These are phyloP conservation scores for Phyllotis vaccarum DNA, from an alignment of 2,797 vertebrate genomes.

Conservation along the genomic window DNA sequence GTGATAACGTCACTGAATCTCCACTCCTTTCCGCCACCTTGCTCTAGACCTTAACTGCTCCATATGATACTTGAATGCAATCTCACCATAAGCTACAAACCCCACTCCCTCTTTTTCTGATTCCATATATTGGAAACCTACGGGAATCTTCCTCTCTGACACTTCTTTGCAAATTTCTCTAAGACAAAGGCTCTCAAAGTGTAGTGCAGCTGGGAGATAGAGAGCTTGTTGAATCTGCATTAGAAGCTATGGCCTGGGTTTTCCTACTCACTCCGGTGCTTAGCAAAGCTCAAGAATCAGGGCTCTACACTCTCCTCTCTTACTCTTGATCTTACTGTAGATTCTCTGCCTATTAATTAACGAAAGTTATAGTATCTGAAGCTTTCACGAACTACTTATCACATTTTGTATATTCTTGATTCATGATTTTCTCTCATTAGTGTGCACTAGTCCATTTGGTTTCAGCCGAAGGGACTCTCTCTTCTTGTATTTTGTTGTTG, in stretches of 20 bases:
- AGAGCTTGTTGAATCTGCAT: neutral
- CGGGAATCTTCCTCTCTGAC: neutral
- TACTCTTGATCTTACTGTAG: neutral
- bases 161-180: neutral
- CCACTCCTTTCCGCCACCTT: neutral
- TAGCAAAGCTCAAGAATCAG: neutral
- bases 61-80: neutral
- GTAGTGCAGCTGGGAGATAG: too few relatives aligned
- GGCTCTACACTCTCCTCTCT: neutral
- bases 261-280: neutral
- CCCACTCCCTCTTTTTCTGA: neutral
- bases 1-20: neutral
- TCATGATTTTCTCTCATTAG: neutral
- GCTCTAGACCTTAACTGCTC: neutral
- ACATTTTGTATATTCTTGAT: neutral
- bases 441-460: neutral
- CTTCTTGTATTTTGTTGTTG: neutral
- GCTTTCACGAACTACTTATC: neutral
- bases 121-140: neutral
- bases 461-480: neutral
- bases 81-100: neutral
- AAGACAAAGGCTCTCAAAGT: neutral
- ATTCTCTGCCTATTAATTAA: neutral
- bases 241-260: neutral
- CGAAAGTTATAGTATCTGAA: neutral